phyloP scores from a whole-genome alignment of 1,140 invertebrate species.

The Phocides pigmalion region DNA sequence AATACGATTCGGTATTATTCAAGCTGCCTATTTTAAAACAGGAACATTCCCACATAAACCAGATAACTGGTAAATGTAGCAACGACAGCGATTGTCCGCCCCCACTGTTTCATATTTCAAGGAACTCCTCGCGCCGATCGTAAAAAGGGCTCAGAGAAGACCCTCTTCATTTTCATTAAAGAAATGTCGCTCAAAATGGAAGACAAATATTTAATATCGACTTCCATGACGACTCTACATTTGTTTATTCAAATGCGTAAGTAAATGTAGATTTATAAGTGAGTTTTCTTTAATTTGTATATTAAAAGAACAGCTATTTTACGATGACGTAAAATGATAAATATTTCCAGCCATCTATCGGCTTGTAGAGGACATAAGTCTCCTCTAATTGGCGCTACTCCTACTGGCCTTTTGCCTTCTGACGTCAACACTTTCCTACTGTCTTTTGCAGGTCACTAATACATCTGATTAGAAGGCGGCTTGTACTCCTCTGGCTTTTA shows the following conservation, averaged over 20 bases:
- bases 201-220: constrained; percentile 27
- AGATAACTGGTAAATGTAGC: constrained; percentile 8
- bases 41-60: not conserved
- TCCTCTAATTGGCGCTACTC: too few relatives aligned
- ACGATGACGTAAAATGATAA: too few relatives aligned
- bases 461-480: too few relatives aligned
- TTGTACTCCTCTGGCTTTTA: too few relatives aligned
- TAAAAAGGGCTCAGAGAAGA: constrained; percentile 64
- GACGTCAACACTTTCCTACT: too few relatives aligned
- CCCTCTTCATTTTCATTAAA: constrained; percentile 57
- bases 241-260: not conserved
- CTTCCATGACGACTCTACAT: not conserved
- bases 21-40: too few relatives aligned
- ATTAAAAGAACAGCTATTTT: not conserved
- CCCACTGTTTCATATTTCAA: constrained; percentile 64
- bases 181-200: constrained; percentile 38
- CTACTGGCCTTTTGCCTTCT: too few relatives aligned
- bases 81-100: constrained; percentile 43
- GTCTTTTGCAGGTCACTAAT: too few relatives aligned
- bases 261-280: not conserved
- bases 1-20: too few relatives aligned
- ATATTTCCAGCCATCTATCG: too few relatives aligned
- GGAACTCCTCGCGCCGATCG: constrained; percentile 53
- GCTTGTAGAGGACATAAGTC: too few relatives aligned
- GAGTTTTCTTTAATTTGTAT: not conserved